Base-by-base conservation (phyloP, 2,113 vertebrate genomes). In the Azemiops feae region DNA sequence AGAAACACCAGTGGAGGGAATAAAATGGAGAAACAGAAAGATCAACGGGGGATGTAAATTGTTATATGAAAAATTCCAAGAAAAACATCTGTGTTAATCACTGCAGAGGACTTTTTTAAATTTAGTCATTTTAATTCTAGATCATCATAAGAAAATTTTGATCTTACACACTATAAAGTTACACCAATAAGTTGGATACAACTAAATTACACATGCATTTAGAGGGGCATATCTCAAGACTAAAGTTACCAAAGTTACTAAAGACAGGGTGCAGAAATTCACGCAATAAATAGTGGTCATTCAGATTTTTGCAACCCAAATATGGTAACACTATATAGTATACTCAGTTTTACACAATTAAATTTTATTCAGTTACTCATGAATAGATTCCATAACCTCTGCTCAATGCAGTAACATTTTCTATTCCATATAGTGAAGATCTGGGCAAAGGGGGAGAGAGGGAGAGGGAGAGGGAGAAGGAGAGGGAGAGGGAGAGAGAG, bases 131-230 rank as follows among this genome's bases (percentile, higher is more conserved):
- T 94, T 95, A 95, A 94, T 92, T 88, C 74, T 52, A 53, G 85
- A 64, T 34, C 96, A 64, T 45, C 45, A 85, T 34, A 90, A 50
- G 95, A 95, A 85, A 91, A 11, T 86, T 89, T 86, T 93, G 53
- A 94, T 92, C 94, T 93, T 93, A 95, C 86, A 93, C 94, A 53
- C 47, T 3, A 94, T 88, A 50, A 94, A 96, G 92, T 94, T 88
- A 93, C 96, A 47, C 0, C 94, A 93, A 96, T 93, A 85, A 64
- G 45, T 64, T 85, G 43, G 92, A 93, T 95, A 94, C 91, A 86
- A 53, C 92, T 93, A 92, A 39, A 55, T 43, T 53, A 54, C 23
- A 92, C 14, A 54, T 74, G n/a, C 4, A 39, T 53, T 39, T 54
- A 69, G 23, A 88, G 47, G 47, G 87, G 1, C 34, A 88, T 69